Conservation (phyloP, 2,113 vertebrate species). For the Pachycephala philippinensis region DNA sequence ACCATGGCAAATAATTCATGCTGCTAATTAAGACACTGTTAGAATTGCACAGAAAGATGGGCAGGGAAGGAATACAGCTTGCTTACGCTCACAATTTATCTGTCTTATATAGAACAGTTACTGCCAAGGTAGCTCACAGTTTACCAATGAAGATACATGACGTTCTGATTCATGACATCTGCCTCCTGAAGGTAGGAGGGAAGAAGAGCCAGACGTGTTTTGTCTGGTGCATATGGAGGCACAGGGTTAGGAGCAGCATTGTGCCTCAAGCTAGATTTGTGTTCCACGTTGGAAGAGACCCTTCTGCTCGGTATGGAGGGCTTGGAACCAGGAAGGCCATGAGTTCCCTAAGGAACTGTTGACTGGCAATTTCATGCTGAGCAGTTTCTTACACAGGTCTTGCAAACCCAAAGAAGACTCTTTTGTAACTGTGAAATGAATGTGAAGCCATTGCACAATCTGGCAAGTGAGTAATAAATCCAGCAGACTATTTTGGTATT, state of each 20-base stretch:
- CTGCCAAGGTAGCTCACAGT: not conserved
- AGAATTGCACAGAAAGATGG: not conserved
- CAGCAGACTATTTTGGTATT: not conserved
- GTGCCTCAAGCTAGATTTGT: not conserved
- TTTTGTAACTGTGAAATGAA: not conserved
- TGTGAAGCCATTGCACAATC: not conserved
- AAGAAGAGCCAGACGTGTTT: not conserved
- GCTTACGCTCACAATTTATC: not conserved
- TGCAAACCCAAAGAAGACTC: not conserved
- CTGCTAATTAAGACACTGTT: not conserved
- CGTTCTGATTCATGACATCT: not conserved
- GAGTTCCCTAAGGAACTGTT: not conserved
- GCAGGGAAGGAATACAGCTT: not conserved
- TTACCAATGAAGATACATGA: not conserved
- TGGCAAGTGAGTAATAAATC: not conserved
- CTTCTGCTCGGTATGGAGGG: not conserved
- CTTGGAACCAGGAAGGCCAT: accelerated
- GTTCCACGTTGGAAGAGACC: not conserved
- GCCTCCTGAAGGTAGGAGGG: not conserved
- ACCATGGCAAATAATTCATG: not conserved
- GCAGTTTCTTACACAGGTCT: not conserved
- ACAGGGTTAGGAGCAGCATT: not conserved
- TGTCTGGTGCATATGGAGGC: not conserved
- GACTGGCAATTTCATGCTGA: not conserved
- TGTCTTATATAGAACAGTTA: not conserved